Evolutionary conservation across 2,113 vertebrate genomes (phyloP).

Genomic region (Prochilodus magdalenae): DNA sequence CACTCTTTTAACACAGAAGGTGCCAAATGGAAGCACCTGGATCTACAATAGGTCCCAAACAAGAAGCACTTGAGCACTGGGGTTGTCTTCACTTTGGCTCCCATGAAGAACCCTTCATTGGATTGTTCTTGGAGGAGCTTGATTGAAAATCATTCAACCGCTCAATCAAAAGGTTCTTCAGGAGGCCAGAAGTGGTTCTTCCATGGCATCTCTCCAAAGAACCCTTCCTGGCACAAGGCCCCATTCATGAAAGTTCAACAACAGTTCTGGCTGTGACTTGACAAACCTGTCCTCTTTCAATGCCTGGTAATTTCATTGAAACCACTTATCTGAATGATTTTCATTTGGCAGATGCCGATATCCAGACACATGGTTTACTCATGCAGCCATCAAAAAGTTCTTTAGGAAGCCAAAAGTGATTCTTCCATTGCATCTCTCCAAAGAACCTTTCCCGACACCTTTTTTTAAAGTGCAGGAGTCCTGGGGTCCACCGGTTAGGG

Average conservation of each 20-base stretch:
- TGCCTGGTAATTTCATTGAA: no score
- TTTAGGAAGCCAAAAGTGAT: not conserved
- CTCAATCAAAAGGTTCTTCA: not conserved
- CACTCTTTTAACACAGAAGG: not conserved
- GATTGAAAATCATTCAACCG: not conserved
- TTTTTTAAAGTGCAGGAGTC: not conserved
- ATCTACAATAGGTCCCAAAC: no score
- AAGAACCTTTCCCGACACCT: not conserved
- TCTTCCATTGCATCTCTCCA: not conserved
- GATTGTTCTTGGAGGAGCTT: not conserved
- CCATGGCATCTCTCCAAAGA: not conserved
- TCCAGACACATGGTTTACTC: no score
- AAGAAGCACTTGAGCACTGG: no score
- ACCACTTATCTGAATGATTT: no score
- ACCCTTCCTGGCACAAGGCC: not conserved
- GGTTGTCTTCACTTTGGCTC: not conserved
- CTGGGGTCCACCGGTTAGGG: no score
- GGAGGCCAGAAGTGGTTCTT: not conserved
- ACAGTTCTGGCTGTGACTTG: no score
- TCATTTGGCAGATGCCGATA: no score
- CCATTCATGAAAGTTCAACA: no score
- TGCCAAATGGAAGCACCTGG: not conserved
- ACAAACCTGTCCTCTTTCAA: no score
- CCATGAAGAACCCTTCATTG: not conserved
- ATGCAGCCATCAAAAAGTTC: not conserved